phyloP scores from a whole-genome alignment of 1,140 invertebrate species.

The Rhopalosiphum maidis region DNA sequence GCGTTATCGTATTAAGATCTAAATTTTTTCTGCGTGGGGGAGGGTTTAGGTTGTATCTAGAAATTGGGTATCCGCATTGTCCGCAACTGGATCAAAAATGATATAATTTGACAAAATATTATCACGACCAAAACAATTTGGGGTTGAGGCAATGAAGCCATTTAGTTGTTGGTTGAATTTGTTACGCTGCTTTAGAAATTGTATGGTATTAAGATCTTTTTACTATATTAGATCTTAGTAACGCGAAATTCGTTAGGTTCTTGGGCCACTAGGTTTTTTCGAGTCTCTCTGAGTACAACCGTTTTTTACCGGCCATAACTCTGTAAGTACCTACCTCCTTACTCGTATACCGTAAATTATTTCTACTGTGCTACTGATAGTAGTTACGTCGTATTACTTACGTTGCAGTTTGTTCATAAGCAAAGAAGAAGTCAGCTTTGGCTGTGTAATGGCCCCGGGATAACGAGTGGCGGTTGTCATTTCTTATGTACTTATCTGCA shows the following conservation, averaged over 20 bases:
- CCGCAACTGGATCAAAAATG: background rate
- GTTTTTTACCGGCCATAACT: background rate
- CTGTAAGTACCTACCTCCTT: no score
- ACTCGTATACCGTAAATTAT: no score
- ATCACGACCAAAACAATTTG: no score
- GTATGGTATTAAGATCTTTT: background rate
- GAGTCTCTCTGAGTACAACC: background rate
- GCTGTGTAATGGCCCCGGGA: conserved; percentile 64
- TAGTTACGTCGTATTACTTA: background rate
- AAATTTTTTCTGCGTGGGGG: no score
- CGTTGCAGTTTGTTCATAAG: conserved; percentile 63
- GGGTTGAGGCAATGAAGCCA: no score
- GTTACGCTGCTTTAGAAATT: background rate
- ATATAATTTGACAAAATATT: background rate
- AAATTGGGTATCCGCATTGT: background rate
- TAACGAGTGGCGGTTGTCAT: conserved; percentile 61
- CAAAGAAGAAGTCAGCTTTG: conserved; percentile 65
- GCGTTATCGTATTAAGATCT: no score
- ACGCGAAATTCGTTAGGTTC: background rate
- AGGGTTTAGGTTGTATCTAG: no score
- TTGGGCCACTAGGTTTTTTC: no score
- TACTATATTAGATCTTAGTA: background rate
- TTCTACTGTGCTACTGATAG: background rate
- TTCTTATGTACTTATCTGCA: conserved; percentile 58
- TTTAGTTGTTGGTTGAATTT: background rate